phyloP scores from a whole-genome alignment of 2,113 vertebrate genomes.

The Crotalus tigris region DNA sequence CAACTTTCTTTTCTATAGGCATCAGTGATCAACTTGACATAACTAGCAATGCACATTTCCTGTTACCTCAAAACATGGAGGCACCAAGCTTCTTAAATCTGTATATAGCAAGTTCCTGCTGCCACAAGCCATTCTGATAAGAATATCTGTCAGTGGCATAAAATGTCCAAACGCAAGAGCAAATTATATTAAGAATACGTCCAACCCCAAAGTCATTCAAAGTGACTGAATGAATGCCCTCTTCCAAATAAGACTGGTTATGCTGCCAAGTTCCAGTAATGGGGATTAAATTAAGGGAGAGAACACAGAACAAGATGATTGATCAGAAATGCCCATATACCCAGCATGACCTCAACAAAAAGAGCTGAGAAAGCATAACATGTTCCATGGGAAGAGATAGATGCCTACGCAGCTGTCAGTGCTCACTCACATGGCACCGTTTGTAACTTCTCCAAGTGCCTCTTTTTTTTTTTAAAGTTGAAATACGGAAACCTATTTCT shows the following conservation, averaged over 20 bases:
- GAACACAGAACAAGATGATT: not conserved
- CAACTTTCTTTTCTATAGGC: slow-evolving; percentile 34
- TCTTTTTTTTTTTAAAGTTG: slow-evolving; percentile 7
- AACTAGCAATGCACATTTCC: slow-evolving; percentile 27
- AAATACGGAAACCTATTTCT: not conserved
- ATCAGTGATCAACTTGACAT: slow-evolving; percentile 12
- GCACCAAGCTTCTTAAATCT: slow-evolving; percentile 50
- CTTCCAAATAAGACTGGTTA: not conserved
- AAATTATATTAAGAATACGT: not conserved
- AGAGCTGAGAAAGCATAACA: not conserved
- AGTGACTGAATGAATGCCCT: not conserved
- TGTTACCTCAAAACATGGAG: slow-evolving; percentile 31
- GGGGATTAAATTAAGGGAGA: not conserved
- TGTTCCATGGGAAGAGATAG: not conserved
- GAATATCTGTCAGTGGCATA: not conserved
- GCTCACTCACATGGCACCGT: not conserved
- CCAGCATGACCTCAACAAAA: not conserved
- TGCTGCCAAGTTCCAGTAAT: not conserved
- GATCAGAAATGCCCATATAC: not conserved
- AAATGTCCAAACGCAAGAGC: not conserved
- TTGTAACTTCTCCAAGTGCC: slow-evolving; percentile 6
- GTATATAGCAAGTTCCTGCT: slow-evolving; percentile 46
- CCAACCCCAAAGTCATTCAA: not conserved
- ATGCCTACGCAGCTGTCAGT: not conserved
- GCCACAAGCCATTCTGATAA: not conserved